These are phyloP conservation scores for Dryomyza anilis DNA, from an alignment of 2,888 invertebrate species.

Conservation along the genomic window DNA sequence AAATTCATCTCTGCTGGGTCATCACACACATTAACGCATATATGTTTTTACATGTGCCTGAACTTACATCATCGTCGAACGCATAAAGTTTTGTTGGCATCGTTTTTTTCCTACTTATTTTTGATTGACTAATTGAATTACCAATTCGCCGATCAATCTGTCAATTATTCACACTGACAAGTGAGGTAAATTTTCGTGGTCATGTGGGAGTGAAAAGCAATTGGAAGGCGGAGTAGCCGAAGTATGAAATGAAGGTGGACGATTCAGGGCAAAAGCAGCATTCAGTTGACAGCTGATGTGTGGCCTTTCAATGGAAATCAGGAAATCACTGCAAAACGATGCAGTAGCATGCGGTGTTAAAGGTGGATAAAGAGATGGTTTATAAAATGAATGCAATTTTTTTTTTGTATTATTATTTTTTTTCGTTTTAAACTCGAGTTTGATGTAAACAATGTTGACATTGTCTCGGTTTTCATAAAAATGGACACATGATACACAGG, in stretches of 20 bases:
- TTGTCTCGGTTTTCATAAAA: background rate
- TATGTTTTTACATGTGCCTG: too few relatives aligned
- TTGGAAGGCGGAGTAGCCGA: background rate
- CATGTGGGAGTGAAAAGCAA: background rate
- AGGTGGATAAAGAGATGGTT: background rate
- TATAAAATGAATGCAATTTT: background rate
- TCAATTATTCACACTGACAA: conserved; percentile 44
- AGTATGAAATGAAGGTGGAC: background rate
- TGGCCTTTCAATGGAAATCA: background rate
- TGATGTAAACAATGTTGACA: conserved; percentile 5
- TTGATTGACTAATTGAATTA: conserved; percentile 49
- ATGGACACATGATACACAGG: background rate
- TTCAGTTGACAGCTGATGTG: conserved; percentile 1
- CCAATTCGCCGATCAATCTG: conserved; percentile 47
- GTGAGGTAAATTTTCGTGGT: conserved; percentile 35
- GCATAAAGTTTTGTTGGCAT: background rate
- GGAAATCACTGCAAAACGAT: too few relatives aligned
- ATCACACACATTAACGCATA: too few relatives aligned
- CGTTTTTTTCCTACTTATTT: conserved; percentile 15
- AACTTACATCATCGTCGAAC: background rate
- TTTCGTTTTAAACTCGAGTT: too few relatives aligned
- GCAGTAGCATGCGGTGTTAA: background rate
- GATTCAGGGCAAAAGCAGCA: background rate
- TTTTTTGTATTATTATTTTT: too few relatives aligned
- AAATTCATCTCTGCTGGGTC: too few relatives aligned